Evolutionary conservation across 2,113 vertebrate genomes (phyloP).

Genomic region (Myanophis thanlyinensis): DNA sequence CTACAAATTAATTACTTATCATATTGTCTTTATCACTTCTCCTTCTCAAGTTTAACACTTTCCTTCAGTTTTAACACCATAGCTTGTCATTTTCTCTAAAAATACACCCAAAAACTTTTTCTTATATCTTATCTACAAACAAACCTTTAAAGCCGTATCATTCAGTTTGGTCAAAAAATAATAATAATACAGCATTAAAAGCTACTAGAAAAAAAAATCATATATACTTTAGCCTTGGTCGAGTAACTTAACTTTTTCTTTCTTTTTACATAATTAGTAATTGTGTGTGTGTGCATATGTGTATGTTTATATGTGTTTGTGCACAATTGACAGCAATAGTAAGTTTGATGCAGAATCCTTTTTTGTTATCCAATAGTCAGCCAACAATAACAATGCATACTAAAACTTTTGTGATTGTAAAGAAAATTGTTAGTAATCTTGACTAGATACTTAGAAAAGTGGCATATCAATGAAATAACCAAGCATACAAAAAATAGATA

Average conservation of each 20-base stretch:
- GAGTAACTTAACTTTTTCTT: no score
- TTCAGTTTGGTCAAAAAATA: no score
- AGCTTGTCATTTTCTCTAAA: neutral
- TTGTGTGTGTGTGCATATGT: no score
- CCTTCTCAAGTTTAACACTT: neutral
- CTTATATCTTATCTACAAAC: no score
- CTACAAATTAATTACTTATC: neutral
- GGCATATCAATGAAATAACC: neutral
- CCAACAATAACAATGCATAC: neutral
- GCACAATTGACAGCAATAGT: neutral
- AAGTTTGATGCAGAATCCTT: neutral
- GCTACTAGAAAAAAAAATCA: no score
- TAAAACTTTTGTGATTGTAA: neutral
- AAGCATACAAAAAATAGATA: neutral
- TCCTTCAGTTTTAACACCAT: neutral
- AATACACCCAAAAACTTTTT: no score
- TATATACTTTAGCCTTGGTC: no score
- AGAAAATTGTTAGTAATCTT: neutral
- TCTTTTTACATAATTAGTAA: no score
- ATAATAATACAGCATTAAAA: no score
- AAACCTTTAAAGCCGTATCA: no score
- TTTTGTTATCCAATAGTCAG: neutral
- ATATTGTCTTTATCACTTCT: neutral
- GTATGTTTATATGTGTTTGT: no score
- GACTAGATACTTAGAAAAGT: neutral